These are phyloP conservation scores for Tetraneura akinire DNA, from an alignment of 1,140 invertebrate genomes.

Conservation along the genomic window DNA sequence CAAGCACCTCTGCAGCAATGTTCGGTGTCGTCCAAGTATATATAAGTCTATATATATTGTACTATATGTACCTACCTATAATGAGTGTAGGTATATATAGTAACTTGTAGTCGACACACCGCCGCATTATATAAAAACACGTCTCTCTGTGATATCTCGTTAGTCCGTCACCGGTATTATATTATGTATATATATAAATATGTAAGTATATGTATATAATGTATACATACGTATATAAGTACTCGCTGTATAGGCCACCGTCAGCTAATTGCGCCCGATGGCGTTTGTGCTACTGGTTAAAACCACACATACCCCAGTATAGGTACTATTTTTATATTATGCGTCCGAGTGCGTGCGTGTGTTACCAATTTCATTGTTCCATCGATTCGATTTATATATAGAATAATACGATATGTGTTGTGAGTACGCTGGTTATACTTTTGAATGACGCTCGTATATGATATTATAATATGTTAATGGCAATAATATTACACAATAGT, in stretches of 20 bases:
- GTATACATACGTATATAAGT: too few species aligned
- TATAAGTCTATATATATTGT: not conserved
- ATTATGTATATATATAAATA: not conserved
- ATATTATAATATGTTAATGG: too few species aligned
- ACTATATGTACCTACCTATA: too few species aligned
- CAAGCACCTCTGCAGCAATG: not conserved
- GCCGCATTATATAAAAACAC: not conserved
- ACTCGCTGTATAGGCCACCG: not conserved
- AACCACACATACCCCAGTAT: not conserved
- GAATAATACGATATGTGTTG: too few species aligned
- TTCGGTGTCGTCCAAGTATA: not conserved
- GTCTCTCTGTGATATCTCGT: constrained; percentile 37
- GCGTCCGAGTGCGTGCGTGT: not conserved
- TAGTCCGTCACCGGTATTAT: constrained; percentile 25
- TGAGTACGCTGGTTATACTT: too few species aligned
- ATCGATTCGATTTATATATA: not conserved
- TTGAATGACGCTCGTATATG: too few species aligned
- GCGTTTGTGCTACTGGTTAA: constrained; percentile 29
- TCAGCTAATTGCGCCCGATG: constrained; percentile 31
- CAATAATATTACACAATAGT: too few species aligned
- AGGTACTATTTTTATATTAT: not conserved
- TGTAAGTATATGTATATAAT: not conserved
- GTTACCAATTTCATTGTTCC: not conserved
- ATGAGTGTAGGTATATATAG: too few species aligned
- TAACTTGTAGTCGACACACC: not conserved